Conservation (phyloP, 2,797 vertebrate species). For the Sternotherus odoratus region DNA sequence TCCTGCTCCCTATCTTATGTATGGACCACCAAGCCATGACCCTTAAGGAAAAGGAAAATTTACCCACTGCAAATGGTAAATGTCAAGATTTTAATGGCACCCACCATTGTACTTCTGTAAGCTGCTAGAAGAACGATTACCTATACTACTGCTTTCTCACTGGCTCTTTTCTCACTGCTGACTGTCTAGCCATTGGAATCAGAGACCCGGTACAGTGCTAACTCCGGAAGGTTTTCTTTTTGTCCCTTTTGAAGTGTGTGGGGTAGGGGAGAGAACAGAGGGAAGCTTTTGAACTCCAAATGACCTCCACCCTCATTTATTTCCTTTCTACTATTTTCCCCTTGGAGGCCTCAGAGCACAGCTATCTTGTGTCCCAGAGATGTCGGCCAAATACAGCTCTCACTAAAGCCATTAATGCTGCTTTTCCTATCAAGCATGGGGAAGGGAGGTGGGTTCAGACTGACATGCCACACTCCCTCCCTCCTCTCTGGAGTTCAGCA, state of each 20-base stretch:
- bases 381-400: not conserved
- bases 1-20: not conserved
- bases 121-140: not conserved
- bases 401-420: not conserved
- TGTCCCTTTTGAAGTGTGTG: not conserved
- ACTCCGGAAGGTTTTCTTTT: not conserved
- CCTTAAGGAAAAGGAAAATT: not conserved
- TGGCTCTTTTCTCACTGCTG: not conserved
- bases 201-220: not conserved
- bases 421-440: not conserved
- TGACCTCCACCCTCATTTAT: fast-evolving
- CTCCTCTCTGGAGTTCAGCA: not conserved
- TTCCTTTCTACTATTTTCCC: not conserved
- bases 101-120: not conserved
- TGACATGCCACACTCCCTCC: not conserved
- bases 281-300: not conserved
- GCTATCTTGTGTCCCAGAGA: not conserved
- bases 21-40: not conserved
- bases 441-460: fast-evolving
- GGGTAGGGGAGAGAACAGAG: not conserved
- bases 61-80: not conserved
- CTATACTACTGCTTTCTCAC: not conserved
- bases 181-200: not conserved
- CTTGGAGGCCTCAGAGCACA: not conserved
- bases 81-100: not conserved